phyloP scores from a whole-genome alignment of 1,140 invertebrate species.

The Streblospio benedicti region DNA sequence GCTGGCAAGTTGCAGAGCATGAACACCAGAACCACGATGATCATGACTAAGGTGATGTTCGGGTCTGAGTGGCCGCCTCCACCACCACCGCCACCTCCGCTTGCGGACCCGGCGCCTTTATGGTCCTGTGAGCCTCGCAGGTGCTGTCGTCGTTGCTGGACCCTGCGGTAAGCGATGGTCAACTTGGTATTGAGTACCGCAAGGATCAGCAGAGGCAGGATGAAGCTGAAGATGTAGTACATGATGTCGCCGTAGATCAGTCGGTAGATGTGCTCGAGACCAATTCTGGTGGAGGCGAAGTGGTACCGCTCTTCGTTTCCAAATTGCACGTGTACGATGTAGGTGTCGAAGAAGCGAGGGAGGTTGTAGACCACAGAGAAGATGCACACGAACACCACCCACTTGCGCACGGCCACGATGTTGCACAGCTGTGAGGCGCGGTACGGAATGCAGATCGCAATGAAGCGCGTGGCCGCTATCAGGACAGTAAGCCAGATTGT shows the following conservation, averaged over 20 bases:
- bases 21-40: conserved; percentile 14
- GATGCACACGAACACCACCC: background rate
- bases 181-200: conserved; percentile 7
- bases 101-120: background rate
- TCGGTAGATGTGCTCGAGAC: background rate
- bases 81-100: background rate
- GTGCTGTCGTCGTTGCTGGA: background rate
- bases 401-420: background rate
- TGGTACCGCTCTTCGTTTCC: background rate
- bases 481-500: conserved; percentile 13
- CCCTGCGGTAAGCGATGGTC: conserved; percentile 3
- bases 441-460: conserved; percentile 11
- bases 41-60: conserved; percentile 17
- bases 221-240: conserved; percentile 16
- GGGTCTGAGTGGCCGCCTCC: background rate
- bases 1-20: conserved; percentile 12
- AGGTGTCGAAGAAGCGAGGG: conserved; percentile 8
- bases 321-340: background rate
- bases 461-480: conserved; percentile 7
- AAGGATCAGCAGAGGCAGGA: conserved; percentile 7
- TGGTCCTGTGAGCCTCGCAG: background rate
- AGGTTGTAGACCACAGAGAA: conserved; percentile 13
- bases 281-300: background rate
- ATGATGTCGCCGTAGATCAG: conserved; percentile 10
- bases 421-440: background rate